Percentiles rank a stretch among this genome's conserved stretches.
Evolutionary conservation across 2,888 invertebrate species (phyloP).

Genomic region (Caenorhabditis afra): DNA sequence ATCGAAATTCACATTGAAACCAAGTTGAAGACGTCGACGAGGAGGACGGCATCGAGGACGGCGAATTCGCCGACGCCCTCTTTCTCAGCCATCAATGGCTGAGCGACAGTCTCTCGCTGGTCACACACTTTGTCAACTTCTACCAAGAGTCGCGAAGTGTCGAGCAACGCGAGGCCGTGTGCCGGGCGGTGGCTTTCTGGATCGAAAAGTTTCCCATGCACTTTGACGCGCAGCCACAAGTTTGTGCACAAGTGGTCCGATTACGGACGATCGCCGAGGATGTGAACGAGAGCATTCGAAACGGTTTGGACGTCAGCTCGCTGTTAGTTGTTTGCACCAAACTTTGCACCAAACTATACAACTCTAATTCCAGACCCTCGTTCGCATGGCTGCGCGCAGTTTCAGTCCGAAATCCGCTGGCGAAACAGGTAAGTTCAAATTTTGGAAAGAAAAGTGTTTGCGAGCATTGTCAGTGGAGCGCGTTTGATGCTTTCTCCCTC

Average conservation of each 20-base stretch:
- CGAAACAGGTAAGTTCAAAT: slow-evolving; percentile 78
- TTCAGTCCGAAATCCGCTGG: slow-evolving; percentile 82
- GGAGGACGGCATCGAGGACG: slow-evolving; percentile 39
- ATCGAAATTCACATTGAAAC: not conserved
- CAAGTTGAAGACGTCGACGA: slow-evolving; percentile 45
- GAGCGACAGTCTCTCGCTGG: slow-evolving; percentile 81
- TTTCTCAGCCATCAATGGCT: slow-evolving; percentile 83
- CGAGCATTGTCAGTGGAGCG: slow-evolving; percentile 16
- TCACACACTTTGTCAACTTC: slow-evolving; percentile 72
- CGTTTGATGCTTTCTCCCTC: slow-evolving; percentile 1
- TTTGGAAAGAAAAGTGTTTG: no score
- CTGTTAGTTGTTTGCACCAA: slow-evolving; percentile 81
- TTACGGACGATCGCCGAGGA: slow-evolving; percentile 64
- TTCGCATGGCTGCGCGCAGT: slow-evolving; percentile 84
- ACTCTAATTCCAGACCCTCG: slow-evolving; percentile 82
- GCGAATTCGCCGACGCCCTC: slow-evolving; percentile 81
- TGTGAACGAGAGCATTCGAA: slow-evolving; percentile 62
- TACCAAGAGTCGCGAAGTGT: slow-evolving; percentile 70
- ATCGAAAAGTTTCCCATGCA: slow-evolving; percentile 83
- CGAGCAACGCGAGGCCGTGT: slow-evolving; percentile 63
- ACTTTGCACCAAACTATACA: no score
- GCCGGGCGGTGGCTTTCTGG: slow-evolving; percentile 82
- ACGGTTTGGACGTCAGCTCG: slow-evolving; percentile 81
- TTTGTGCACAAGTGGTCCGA: slow-evolving; percentile 78
- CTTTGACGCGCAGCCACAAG: slow-evolving; percentile 83